A percentile compares a stretch with the other conserved stretches of the same genome.
These are phyloP conservation scores for Sweltsa coloradensis DNA, from an alignment of 1,140 invertebrate species.

Conservation along the genomic window DNA sequence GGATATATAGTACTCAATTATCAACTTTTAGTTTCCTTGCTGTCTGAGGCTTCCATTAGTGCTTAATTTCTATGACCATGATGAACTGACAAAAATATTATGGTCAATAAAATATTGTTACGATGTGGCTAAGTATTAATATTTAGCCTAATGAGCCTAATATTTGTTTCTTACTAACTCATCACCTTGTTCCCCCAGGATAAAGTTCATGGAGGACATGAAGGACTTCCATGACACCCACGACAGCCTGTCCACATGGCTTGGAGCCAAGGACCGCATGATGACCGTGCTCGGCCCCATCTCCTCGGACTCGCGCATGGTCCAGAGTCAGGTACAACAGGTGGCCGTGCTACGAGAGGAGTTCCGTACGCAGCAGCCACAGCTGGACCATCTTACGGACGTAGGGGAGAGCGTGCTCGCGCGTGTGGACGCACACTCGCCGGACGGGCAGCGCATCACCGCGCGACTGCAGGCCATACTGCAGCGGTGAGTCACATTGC, in stretches of 20 bases:
- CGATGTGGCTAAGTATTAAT: too few species aligned
- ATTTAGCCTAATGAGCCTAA: too few species aligned
- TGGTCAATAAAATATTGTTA: too few species aligned
- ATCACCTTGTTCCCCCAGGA: conserved; percentile 29
- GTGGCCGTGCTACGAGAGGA: conserved; percentile 83
- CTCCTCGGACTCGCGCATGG: conserved; percentile 85
- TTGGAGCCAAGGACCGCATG: conserved; percentile 90
- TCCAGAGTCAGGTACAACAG: conserved; percentile 89
- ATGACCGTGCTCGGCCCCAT: conserved; percentile 87
- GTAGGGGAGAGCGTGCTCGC: conserved; percentile 64
- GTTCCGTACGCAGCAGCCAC: conserved; percentile 79
- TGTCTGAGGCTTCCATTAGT: too few species aligned
- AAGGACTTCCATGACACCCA: conserved; percentile 87
- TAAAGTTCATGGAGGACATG: conserved; percentile 77
- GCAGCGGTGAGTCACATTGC: too few species aligned
- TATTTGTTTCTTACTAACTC: too few species aligned
- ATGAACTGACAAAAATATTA: too few species aligned
- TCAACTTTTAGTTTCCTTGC: too few species aligned
- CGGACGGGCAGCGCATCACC: conserved; percentile 59
- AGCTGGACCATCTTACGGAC: conserved; percentile 72
- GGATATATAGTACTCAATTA: too few species aligned
- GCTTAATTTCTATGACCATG: too few species aligned
- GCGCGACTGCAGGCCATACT: conserved; percentile 42
- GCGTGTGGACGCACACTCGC: conserved; percentile 51
- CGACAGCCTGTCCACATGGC: conserved; percentile 73